Conservation (phyloP, 2,113 vertebrate species). For the Platysternon megacephalum region DNA sequence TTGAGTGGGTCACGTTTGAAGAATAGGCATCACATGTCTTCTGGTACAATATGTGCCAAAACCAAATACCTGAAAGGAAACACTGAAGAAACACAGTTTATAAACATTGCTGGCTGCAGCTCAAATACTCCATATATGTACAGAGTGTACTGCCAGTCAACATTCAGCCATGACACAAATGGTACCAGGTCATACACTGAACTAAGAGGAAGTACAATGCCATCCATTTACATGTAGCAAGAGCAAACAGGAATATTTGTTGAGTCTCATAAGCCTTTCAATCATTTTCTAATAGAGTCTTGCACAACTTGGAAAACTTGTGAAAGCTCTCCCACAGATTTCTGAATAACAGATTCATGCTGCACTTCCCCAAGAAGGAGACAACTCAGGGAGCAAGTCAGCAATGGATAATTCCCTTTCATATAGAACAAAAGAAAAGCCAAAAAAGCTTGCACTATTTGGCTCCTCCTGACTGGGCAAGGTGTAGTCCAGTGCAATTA, state of each 20-base stretch:
- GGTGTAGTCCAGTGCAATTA: background rate
- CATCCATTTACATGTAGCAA: constrained; percentile 9
- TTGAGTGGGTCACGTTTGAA: constrained; percentile 36
- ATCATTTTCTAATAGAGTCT: constrained; percentile 22
- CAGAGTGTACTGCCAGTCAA: background rate
- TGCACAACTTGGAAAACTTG: constrained; percentile 5
- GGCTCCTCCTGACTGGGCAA: background rate
- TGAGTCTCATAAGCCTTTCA: background rate
- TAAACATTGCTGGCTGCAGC: constrained; percentile 4
- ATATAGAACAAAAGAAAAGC: background rate
- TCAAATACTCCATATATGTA: constrained; percentile 19
- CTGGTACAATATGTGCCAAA: background rate
- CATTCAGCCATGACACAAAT: background rate
- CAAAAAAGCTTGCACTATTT: background rate
- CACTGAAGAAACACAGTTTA: constrained; percentile 28
- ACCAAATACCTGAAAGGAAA: constrained; percentile 37
- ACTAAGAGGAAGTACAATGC: background rate
- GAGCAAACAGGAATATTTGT: constrained; percentile 8
- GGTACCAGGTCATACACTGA: background rate
- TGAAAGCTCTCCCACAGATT: background rate
- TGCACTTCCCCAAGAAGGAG: background rate
- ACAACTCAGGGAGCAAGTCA: background rate
- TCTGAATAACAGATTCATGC: background rate
- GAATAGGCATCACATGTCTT: constrained; percentile 9
- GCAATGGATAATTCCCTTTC: background rate